A percentile compares a stretch with the other conserved stretches of the same genome.
Evolutionary conservation across 2,797 vertebrate species (phyloP).

Genomic region (Lateolabrax maculatus): DNA sequence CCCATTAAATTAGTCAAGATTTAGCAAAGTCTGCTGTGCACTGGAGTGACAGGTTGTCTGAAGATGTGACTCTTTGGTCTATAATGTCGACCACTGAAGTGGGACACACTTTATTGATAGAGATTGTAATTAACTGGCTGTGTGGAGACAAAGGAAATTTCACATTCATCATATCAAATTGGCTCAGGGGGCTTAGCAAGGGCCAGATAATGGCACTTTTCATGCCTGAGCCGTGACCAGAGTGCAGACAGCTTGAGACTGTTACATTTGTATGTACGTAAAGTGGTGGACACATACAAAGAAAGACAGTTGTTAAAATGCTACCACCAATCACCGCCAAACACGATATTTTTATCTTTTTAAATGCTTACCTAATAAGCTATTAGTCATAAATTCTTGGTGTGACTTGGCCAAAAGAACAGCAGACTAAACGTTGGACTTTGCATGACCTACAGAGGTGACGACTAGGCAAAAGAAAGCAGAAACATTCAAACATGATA

Average conservation of each 20-base stretch:
- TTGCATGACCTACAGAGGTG: background rate
- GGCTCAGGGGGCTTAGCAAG: constrained; percentile 72
- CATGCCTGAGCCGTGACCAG: constrained; percentile 74
- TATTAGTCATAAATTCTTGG: constrained; percentile 14
- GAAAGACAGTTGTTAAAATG: constrained; percentile 24
- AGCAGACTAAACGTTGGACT: background rate
- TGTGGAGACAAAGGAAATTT: constrained; percentile 84
- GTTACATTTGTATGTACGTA: constrained; percentile 50
- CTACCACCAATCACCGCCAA: background rate
- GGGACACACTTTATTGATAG: constrained; percentile 80
- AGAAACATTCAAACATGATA: too few species aligned
- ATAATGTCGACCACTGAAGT: constrained; percentile 70
- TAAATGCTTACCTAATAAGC: constrained; percentile 15
- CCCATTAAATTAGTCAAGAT: constrained; percentile 62
- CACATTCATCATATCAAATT: constrained; percentile 86
- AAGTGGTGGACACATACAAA: constrained; percentile 10
- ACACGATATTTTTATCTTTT: constrained; percentile 26
- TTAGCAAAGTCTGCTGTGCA: constrained; percentile 47
- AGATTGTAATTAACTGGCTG: constrained; percentile 82
- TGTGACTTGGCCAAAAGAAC: background rate
- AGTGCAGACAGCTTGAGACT: constrained; percentile 58
- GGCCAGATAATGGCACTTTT: constrained; percentile 77
- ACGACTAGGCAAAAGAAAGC: background rate
- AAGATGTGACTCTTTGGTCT: constrained; percentile 69
- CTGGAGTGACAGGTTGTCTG: constrained; percentile 67